These are phyloP conservation scores for Ctenopoma multispine DNA, from an alignment of 2,797 vertebrate species.

Conservation along the genomic window DNA sequence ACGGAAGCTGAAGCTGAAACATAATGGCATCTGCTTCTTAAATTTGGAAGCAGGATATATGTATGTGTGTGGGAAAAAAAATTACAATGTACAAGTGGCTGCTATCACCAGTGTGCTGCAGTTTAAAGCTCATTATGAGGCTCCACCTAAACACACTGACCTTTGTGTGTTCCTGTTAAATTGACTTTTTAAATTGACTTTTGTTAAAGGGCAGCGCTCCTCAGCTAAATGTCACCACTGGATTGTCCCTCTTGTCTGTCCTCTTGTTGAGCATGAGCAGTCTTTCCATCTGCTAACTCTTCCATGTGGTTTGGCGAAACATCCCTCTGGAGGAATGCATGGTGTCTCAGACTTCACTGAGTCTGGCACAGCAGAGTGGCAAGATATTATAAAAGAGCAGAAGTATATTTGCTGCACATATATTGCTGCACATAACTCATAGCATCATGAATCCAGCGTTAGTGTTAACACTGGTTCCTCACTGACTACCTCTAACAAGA, in stretches of 20 bases:
- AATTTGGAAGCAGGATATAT: neutral
- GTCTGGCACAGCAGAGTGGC: neutral
- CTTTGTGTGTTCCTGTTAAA: slow-evolving; percentile 74
- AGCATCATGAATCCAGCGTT: slow-evolving; percentile 3
- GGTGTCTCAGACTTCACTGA: slow-evolving; percentile 3
- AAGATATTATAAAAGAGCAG: neutral
- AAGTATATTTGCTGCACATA: slow-evolving; percentile 16
- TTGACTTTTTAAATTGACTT: slow-evolving; percentile 81
- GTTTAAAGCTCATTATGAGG: slow-evolving; percentile 57
- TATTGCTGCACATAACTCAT: neutral
- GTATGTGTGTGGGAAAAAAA: neutral
- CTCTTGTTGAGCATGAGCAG: slow-evolving; percentile 53
- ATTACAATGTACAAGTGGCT: neutral
- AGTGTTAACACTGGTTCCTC: neutral
- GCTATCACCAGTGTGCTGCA: slow-evolving; percentile 17
- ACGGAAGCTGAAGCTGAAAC: neutral
- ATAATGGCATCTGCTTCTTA: neutral
- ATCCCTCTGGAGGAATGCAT: slow-evolving; percentile 21
- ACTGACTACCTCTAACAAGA: neutral
- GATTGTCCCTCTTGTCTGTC: slow-evolving; percentile 63
- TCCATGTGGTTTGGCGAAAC: slow-evolving; percentile 37
- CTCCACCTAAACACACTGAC: slow-evolving; percentile 68
- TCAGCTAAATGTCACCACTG: slow-evolving; percentile 75
- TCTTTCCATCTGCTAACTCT: slow-evolving; percentile 43
- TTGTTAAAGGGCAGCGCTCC: slow-evolving; percentile 73